A percentile compares a stretch with the other conserved stretches of the same genome.
Evolutionary conservation across 2,888 invertebrate genomes (phyloP).

Genomic region (Catonia carolina): DNA sequence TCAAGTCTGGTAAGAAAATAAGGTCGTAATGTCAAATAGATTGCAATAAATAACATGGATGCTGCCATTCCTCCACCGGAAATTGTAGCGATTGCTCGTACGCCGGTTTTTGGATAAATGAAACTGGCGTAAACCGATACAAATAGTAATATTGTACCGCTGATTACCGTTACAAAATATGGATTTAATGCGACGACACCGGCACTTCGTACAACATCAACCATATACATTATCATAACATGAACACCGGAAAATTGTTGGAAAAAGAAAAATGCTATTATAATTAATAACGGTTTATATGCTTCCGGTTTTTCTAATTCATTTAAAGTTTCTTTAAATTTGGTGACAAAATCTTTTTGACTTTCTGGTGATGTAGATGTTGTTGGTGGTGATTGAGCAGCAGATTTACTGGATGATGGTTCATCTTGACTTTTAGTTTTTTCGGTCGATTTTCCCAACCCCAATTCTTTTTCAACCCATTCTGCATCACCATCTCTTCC

Average conservation of each 20-base stretch:
- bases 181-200: constrained; percentile 37
- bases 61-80: constrained; percentile 53
- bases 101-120: constrained; percentile 49
- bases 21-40: constrained; percentile 41
- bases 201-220: constrained; percentile 43
- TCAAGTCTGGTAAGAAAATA: constrained; percentile 23
- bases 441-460: not conserved
- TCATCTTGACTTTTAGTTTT: constrained; percentile 26
- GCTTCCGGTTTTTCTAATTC: constrained; percentile 38
- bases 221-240: constrained; percentile 51
- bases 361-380: constrained; percentile 35
- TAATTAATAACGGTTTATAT: constrained; percentile 46
- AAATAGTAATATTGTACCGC: constrained; percentile 32
- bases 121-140: constrained; percentile 32
- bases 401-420: constrained; percentile 25
- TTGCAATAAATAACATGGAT: constrained; percentile 47
- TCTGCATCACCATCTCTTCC: constrained; percentile 47
- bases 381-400: constrained; percentile 28
- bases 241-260: constrained; percentile 54
- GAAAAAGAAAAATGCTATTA: constrained; percentile 49
- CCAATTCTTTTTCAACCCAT: constrained; percentile 31
- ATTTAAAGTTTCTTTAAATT: constrained; percentile 26
- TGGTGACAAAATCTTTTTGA: constrained; percentile 33
- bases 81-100: constrained; percentile 50
- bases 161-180: constrained; percentile 33